Conservation (phyloP, 2,888 invertebrate species). For the Orthonychiurus folsomi region DNA sequence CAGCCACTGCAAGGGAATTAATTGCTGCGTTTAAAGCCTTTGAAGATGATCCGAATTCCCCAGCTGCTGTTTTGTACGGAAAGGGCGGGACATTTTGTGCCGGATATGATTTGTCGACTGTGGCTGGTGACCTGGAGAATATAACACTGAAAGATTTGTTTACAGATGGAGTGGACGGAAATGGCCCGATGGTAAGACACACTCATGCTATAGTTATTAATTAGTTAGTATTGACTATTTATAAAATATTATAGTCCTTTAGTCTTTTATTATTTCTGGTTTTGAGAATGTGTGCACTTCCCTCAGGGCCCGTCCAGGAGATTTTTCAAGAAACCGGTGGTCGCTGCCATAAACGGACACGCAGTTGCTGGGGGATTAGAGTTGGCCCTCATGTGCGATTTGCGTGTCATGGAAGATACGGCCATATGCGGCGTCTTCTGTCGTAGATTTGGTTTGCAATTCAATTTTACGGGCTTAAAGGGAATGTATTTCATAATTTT, state of each 20-base stretch:
- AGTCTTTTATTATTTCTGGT: too few relatives aligned
- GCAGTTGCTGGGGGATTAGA: constrained; percentile 87
- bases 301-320: constrained; percentile 57
- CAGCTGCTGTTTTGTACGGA: constrained; percentile 74
- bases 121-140: constrained; percentile 50
- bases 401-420: constrained; percentile 76
- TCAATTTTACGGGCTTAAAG: constrained; percentile 10
- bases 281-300: too few relatives aligned
- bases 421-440: constrained; percentile 79
- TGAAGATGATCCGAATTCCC: constrained; percentile 62
- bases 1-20: constrained; percentile 58
- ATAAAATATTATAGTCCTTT: too few relatives aligned
- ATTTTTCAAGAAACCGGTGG: constrained; percentile 70
- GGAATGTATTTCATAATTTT: neutral
- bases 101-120: constrained; percentile 76
- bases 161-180: constrained; percentile 39
- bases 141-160: constrained; percentile 19
- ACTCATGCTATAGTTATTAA: constrained; percentile 7
- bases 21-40: constrained; percentile 64
- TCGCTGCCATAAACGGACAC: constrained; percentile 83
- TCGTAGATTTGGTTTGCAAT: constrained; percentile 72
- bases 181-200: constrained; percentile 50
- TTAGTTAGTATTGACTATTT: too few relatives aligned
- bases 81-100: constrained; percentile 89
- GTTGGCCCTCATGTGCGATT: constrained; percentile 80